These are phyloP conservation scores for Drosophila sturtevanti DNA, from an alignment of 1,140 invertebrate species.

Conservation along the genomic window DNA sequence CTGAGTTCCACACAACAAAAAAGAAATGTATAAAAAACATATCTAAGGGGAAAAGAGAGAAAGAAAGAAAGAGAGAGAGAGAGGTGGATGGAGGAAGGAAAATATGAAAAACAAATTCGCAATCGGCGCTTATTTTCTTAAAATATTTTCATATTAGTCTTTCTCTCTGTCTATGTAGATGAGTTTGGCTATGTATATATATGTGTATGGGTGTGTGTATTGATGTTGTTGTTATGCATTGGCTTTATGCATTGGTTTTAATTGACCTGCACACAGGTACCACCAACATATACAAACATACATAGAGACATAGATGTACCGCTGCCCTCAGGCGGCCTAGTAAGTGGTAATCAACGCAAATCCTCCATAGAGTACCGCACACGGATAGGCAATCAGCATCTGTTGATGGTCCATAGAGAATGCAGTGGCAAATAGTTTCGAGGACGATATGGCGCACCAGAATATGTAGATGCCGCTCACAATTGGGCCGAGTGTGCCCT, in stretches of 20 bases:
- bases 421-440: constrained; percentile 91
- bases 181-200: constrained; percentile 28
- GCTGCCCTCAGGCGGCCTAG: constrained; percentile 56
- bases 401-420: constrained; percentile 91
- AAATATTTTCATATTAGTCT: constrained; percentile 47
- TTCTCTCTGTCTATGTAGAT: constrained; percentile 12
- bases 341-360: constrained; percentile 92
- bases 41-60: neutral
- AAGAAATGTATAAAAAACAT: constrained; percentile 25
- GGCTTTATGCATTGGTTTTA: constrained; percentile 1
- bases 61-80: too few relatives aligned
- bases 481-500: constrained; percentile 85
- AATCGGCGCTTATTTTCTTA: constrained; percentile 75
- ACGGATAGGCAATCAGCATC: constrained; percentile 92
- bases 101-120: constrained; percentile 66
- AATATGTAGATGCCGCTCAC: constrained; percentile 87
- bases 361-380: constrained; percentile 92
- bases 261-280: constrained; percentile 61
- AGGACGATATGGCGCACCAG: constrained; percentile 93
- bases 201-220: constrained; percentile 32
- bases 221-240: neutral
- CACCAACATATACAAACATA: constrained; percentile 39
- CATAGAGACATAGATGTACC: constrained; percentile 13
- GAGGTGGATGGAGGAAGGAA: too few relatives aligned
- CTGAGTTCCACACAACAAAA: constrained; percentile 21